Evolutionary conservation across 2,888 invertebrate species (phyloP).

Genomic region (Leuctra nigra): DNA sequence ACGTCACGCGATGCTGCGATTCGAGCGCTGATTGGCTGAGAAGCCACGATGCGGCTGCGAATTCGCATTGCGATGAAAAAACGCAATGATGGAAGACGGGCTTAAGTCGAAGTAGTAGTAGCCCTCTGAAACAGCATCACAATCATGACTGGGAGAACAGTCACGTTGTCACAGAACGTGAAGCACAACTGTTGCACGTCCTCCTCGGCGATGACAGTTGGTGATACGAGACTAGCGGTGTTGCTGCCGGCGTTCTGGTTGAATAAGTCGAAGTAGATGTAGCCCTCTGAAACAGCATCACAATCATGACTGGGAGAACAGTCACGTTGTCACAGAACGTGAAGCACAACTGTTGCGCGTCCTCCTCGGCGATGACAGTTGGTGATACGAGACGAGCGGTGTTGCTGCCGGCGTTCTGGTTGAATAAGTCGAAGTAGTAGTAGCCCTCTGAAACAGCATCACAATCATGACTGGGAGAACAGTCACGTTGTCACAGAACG

Average conservation of each 20-base stretch:
- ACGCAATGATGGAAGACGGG: too few species aligned
- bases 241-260: slow-evolving; percentile 40
- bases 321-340: too few species aligned
- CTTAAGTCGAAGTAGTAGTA: slow-evolving; percentile 52
- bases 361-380: slow-evolving; percentile 36
- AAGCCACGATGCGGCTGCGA: too few species aligned
- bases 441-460: slow-evolving; percentile 47
- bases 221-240: slow-evolving; percentile 43
- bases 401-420: slow-evolving; percentile 39
- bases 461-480: too few species aligned
- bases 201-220: slow-evolving; percentile 37
- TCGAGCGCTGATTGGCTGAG: too few species aligned
- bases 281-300: slow-evolving; percentile 45
- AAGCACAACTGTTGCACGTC: slow-evolving; percentile 43
- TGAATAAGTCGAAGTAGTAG: slow-evolving; percentile 51
- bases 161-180: too few species aligned
- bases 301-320: too few species aligned
- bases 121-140: slow-evolving; percentile 44
- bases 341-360: slow-evolving; percentile 43
- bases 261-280: slow-evolving; percentile 52
- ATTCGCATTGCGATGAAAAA: too few species aligned
- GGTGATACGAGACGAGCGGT: slow-evolving; percentile 44
- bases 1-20: too few species aligned
- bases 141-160: too few species aligned
- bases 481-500: too few species aligned